phyloP scores from a whole-genome alignment of 2,113 vertebrate genomes.

The Tachysurus fulvidraco region DNA sequence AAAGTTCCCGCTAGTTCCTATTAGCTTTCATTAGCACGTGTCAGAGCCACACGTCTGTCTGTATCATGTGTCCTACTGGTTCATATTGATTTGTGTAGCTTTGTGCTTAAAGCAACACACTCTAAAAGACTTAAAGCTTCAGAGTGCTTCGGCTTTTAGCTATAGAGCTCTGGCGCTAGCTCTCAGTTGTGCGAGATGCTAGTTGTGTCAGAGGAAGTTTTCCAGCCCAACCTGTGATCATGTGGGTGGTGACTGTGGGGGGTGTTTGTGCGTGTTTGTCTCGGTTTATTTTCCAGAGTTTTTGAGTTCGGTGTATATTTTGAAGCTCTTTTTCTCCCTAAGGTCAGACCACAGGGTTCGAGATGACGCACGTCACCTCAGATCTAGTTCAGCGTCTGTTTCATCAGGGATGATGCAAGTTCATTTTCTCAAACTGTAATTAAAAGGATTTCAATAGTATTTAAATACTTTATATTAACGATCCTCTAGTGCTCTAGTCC shows the following conservation, averaged over 20 bases:
- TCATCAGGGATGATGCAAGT: background rate
- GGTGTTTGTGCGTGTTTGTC: slow-evolving; percentile 51
- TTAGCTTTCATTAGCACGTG: background rate
- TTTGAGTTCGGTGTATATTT: background rate
- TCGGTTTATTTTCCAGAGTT: background rate
- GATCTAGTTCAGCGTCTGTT: background rate
- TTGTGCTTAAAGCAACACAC: background rate
- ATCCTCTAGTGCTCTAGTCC: background rate
- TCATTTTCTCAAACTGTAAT: background rate
- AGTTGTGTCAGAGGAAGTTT: slow-evolving; percentile 64
- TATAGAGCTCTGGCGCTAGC: background rate
- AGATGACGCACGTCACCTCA: background rate
- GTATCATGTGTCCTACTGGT: slow-evolving; percentile 16
- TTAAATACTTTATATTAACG: background rate
- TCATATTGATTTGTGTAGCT: slow-evolving; percentile 22
- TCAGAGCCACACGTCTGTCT: background rate
- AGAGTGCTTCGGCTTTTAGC: background rate
- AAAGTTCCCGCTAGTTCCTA: slow-evolving; percentile 8
- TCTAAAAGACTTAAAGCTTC: background rate
- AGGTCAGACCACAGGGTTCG: background rate
- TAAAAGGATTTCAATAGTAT: background rate
- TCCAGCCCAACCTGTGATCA: slow-evolving; percentile 58
- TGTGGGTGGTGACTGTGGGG: slow-evolving; percentile 66
- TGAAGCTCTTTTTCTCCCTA: background rate
- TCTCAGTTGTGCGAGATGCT: slow-evolving; percentile 1